Conservation (phyloP, 2,113 vertebrate genomes). For the Callospermophilus lateralis region DNA sequence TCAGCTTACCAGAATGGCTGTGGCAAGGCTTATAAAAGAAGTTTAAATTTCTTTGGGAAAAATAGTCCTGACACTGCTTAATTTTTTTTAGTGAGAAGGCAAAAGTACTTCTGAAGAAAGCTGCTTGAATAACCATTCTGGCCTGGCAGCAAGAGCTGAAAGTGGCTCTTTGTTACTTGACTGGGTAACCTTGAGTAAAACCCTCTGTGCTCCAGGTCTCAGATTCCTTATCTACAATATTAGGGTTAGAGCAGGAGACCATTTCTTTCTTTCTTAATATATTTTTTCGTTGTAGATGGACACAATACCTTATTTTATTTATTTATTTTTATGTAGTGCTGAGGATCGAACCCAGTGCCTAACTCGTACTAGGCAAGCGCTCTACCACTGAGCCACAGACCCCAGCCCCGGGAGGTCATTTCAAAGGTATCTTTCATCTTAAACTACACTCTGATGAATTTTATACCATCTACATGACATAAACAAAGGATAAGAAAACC, state of each 20-base stretch:
- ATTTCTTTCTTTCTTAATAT: no score
- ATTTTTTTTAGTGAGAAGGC: not conserved
- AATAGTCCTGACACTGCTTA: not conserved
- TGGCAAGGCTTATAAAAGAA: not conserved
- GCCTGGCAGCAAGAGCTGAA: not conserved
- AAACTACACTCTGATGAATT: not conserved
- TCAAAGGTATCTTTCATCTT: constrained; percentile 5
- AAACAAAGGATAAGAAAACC: constrained; percentile 45
- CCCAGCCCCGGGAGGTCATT: not conserved
- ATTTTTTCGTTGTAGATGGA: no score
- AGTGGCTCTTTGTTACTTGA: not conserved
- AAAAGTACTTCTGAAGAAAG: not conserved
- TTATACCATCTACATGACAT: not conserved
- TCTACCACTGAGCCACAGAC: no score
- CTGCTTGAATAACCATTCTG: not conserved
- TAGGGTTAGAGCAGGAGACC: not conserved
- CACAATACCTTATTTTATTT: no score
- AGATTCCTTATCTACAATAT: not conserved
- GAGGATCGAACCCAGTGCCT: no score
- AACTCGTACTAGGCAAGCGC: no score
- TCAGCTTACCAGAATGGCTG: not conserved
- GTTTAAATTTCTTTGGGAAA: constrained; percentile 10
- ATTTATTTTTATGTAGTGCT: no score
- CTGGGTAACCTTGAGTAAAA: not conserved
- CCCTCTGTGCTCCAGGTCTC: not conserved